Conservation (phyloP, 1,140 invertebrate genomes). For the Apis mellifera region DNA sequence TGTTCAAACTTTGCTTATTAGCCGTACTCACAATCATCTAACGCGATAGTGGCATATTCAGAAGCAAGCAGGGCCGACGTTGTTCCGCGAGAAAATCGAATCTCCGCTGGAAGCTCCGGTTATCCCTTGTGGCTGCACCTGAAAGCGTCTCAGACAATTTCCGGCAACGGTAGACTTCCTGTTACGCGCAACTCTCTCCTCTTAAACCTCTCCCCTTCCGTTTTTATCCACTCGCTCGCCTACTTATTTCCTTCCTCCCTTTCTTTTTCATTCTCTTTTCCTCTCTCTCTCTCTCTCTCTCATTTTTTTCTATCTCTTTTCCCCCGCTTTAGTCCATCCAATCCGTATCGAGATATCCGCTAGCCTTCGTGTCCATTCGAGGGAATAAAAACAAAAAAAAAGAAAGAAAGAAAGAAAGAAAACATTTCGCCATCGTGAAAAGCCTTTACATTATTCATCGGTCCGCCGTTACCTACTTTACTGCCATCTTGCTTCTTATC, state of each 20-base stretch:
- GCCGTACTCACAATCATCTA: slow-evolving; percentile 18
- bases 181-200: not conserved
- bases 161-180: slow-evolving; percentile 26
- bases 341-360: not conserved
- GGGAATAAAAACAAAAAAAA: slow-evolving; percentile 24
- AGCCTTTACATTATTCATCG: slow-evolving; percentile 62
- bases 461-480: not conserved
- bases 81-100: slow-evolving; percentile 39
- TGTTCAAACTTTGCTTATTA: slow-evolving; percentile 42
- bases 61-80: not conserved
- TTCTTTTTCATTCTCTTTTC: not conserved
- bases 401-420: slow-evolving; percentile 18
- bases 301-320: too few species aligned
- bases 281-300: not conserved
- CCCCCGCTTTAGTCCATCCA: not conserved
- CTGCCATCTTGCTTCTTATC: not conserved
- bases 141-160: slow-evolving; percentile 30
- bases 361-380: not conserved
- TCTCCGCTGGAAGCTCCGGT: slow-evolving; percentile 15
- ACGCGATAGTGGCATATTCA: slow-evolving; percentile 25
- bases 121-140: slow-evolving; percentile 22
- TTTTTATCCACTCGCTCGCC: not conserved
- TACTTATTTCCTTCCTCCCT: not conserved
- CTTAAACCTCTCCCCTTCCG: too few species aligned
- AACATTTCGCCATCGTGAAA: slow-evolving; percentile 54